A percentile compares a stretch with the other conserved stretches of the same genome.
phyloP scores from a whole-genome alignment of 1,140 invertebrate genomes.

The Drosophila tani region DNA sequence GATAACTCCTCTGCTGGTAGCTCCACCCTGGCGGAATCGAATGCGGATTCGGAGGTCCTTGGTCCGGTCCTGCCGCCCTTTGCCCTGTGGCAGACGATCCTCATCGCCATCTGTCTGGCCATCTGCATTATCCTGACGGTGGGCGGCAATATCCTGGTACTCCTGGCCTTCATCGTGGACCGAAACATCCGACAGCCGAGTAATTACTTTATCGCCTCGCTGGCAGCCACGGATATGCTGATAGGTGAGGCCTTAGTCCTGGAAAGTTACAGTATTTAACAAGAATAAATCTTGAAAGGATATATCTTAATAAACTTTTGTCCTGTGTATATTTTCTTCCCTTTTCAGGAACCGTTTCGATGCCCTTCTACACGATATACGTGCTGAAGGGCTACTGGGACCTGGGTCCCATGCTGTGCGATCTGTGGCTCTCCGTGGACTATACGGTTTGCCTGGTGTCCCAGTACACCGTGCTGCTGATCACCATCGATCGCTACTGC shows the following conservation, averaged over 20 bases:
- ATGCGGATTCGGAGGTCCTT: conserved; percentile 68
- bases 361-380: conserved; percentile 99
- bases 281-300: background rate
- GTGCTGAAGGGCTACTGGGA: conserved; percentile 98
- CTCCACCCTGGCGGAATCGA: conserved; percentile 46
- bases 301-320: background rate
- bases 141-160: conserved; percentile 97
- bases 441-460: conserved; percentile 99
- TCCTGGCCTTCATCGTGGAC: conserved; percentile 98
- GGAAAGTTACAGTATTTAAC: conserved; percentile 18
- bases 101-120: conserved; percentile 95
- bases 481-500: conserved; percentile 99
- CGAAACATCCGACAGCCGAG: conserved; percentile 98
- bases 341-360: conserved; percentile 93
- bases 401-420: conserved; percentile 97
- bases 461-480: conserved; percentile 99
- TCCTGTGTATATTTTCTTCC: background rate
- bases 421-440: conserved; percentile 99
- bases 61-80: conserved; percentile 92
- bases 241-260: conserved; percentile 90
- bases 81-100: conserved; percentile 94
- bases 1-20: conserved; percentile 25
- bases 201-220: conserved; percentile 99
- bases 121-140: conserved; percentile 96
- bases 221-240: conserved; percentile 98